Evolutionary conservation across 1,140 invertebrate genomes (phyloP).

Genomic region (Drosophila mojavensis): DNA sequence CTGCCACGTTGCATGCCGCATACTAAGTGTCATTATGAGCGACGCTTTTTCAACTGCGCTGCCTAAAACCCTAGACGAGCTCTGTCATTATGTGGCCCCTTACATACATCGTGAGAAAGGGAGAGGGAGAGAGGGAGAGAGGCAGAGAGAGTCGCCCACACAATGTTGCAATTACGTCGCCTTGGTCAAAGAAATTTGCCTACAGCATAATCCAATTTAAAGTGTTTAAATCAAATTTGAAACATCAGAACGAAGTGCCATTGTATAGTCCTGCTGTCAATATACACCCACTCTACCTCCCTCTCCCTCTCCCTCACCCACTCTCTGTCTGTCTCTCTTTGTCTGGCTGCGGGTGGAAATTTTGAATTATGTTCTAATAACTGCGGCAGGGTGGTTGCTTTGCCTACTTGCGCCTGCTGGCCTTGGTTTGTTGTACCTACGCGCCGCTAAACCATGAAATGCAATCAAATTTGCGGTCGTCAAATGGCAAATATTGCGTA

Average conservation of each 20-base stretch:
- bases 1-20: conserved; percentile 80
- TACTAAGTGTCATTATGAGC: conserved; percentile 82
- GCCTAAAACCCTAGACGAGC: conserved; percentile 51
- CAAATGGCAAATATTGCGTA: conserved; percentile 80
- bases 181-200: conserved; percentile 76
- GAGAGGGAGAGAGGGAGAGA: not conserved
- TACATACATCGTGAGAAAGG: not conserved
- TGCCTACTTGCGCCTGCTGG: conserved; percentile 29
- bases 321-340: not conserved
- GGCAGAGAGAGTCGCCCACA: conserved; percentile 36
- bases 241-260: conserved; percentile 71
- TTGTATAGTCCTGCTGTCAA: conserved; percentile 50
- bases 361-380: conserved; percentile 84
- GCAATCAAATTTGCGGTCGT: conserved; percentile 84
- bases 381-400: conserved; percentile 54
- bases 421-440: conserved; percentile 70
- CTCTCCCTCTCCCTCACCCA: not conserved
- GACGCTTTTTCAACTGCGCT: conserved; percentile 37
- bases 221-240: conserved; percentile 84
- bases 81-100: conserved; percentile 65
- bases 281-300: not conserved
- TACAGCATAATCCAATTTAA: conserved; percentile 84
- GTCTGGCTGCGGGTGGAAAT: conserved; percentile 58
- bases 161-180: conserved; percentile 77
- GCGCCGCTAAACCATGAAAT: conserved; percentile 80